Conservation (phyloP, 1,140 invertebrate species). For the Paraescarpia echinospica region DNA sequence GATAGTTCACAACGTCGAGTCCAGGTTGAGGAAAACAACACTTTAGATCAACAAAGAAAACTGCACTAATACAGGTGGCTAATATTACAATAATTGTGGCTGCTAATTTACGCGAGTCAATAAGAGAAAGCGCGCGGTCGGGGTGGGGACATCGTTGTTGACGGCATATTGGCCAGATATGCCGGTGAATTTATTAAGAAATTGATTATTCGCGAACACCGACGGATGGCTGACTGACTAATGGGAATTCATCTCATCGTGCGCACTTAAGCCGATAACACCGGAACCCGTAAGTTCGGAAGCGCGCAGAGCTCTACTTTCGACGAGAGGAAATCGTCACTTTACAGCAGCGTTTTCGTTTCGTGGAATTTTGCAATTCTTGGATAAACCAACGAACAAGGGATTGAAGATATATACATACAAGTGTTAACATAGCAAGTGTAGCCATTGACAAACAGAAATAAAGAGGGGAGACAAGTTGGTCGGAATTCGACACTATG, state of each 20-base stretch:
- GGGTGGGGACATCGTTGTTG: background rate
- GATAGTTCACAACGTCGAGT: background rate
- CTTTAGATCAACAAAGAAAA: background rate
- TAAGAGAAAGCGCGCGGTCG: background rate
- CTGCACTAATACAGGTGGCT: background rate
- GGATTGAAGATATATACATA: background rate
- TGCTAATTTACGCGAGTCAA: background rate
- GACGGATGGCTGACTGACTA: background rate
- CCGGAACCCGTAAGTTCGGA: background rate
- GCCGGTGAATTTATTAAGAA: background rate
- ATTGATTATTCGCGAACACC: background rate
- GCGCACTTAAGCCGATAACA: background rate
- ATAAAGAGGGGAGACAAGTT: background rate
- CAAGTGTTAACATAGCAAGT: background rate
- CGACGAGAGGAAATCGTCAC: background rate
- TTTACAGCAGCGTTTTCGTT: background rate
- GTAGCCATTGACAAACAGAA: background rate
- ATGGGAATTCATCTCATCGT: background rate
- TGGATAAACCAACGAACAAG: background rate
- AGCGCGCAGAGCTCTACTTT: background rate
- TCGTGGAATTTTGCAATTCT: background rate
- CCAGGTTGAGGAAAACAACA: background rate
- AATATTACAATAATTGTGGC: background rate
- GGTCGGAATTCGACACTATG: background rate
- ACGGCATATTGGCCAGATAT: background rate